Percentiles rank a stretch among this genome's conserved stretches.
Evolutionary conservation across 2,797 vertebrate species (phyloP).

Genomic region (Peromyscus attwateri): DNA sequence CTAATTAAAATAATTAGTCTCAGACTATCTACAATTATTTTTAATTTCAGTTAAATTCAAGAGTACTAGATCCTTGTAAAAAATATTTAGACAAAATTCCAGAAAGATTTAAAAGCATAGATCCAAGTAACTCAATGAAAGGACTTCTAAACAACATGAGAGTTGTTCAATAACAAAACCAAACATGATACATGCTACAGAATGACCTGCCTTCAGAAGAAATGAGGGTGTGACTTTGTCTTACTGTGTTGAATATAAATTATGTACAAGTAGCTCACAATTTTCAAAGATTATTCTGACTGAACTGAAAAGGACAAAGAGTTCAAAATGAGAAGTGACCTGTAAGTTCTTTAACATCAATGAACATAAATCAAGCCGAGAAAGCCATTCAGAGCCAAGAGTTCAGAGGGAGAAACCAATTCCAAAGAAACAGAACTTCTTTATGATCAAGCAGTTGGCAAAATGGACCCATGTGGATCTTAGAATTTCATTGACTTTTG

Average conservation of each 20-base stretch:
- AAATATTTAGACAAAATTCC: neutral
- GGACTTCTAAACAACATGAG: neutral
- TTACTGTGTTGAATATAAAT: slow-evolving; percentile 37
- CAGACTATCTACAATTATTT: neutral
- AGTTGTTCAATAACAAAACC: neutral
- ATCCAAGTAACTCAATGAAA: neutral
- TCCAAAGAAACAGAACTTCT: neutral
- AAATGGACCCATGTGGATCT: neutral
- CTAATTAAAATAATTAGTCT: neutral
- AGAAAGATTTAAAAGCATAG: neutral
- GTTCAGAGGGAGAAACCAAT: neutral
- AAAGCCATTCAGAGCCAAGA: neutral
- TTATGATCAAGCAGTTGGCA: neutral
- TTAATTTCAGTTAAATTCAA: neutral
- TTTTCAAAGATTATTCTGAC: slow-evolving; percentile 57
- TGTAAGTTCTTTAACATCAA: neutral
- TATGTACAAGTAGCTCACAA: neutral
- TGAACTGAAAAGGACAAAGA: neutral
- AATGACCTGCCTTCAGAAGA: neutral
- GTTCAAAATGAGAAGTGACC: slow-evolving; percentile 10
- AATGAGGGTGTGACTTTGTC: neutral
- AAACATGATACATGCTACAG: neutral
- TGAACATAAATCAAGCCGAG: neutral
- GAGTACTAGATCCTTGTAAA: neutral
- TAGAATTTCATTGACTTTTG: neutral